Evolutionary conservation across 2,113 vertebrate genomes (phyloP), one percentile per base, ranked within the genome.

Genomic region (Pungitius pungitius): DNA sequence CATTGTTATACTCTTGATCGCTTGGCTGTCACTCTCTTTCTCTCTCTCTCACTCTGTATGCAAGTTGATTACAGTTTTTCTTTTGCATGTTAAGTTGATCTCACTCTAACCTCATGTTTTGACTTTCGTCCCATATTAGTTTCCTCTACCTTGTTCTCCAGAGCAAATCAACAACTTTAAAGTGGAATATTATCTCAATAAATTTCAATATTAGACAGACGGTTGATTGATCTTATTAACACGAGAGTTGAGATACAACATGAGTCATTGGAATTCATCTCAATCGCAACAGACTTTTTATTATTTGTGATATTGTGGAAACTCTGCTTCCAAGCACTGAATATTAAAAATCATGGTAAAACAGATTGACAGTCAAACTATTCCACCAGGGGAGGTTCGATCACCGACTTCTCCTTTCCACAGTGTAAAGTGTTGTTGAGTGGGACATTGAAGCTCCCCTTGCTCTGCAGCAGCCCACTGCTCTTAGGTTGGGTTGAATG

Each of bases 1-100:
- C 91, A 61, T 69, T 83, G 80, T 83, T 87, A 85, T 88, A 81
- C 78, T 87, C 60, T 56, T 81, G 80, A 88, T 88, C 64, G 73
- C 90, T 75, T 52, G 56, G 64, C 83, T 90, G 81, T 90, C 86
- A 75, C 82, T 86, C 76, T 72, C 70, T 84, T 43, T 71, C 51
- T 58, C 49, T 72, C 62, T 24, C 63, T n/a, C 57, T 22, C 59
- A 45, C 40, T 22, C 58, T 68, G 47, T 66, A 73, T 78, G 42
- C 63, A 54, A 64, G 42, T 67, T 64, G 74, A 81, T 76, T 71
- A 56, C 18, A 64, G 22, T 63, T 78, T 69, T 30, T 1, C 0
- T 40, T 69, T 56, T 69, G 22, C 11, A 15, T 51, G 30, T 56
- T 52, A 72, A 71, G 20, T n/a, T 52, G 13, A 1, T 61, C 12